Evolutionary conservation across 2,888 invertebrate genomes (phyloP).

Genomic region (Adelognathus sp.): DNA sequence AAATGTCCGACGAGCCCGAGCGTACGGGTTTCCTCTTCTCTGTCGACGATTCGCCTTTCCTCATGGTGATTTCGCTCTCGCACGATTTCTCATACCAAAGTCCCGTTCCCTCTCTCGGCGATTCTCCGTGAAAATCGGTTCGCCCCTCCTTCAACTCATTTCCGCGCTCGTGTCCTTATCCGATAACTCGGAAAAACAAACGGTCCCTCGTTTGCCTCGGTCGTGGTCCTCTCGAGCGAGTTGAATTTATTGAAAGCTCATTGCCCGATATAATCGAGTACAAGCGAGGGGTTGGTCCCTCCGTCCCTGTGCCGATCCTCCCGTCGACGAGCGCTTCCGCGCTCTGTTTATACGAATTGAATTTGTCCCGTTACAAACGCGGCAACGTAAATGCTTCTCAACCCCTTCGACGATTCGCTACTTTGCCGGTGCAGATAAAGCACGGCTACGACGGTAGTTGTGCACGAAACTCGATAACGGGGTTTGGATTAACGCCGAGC

Average conservation of each 20-base stretch:
- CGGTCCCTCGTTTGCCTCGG: slow-evolving; percentile 64
- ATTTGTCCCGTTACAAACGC: slow-evolving; percentile 41
- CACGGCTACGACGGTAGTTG: not conserved
- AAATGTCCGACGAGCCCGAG: slow-evolving; percentile 78
- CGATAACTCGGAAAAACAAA: slow-evolving; percentile 74
- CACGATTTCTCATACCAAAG: slow-evolving; percentile 39
- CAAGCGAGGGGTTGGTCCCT: not conserved
- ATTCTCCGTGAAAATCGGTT: slow-evolving; percentile 64
- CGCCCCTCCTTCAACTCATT: slow-evolving; percentile 70
- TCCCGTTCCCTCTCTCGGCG: slow-evolving; percentile 59
- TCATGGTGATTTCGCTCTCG: slow-evolving; percentile 40
- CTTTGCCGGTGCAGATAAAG: not conserved
- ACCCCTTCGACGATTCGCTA: not conserved
- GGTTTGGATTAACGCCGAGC: slow-evolving; percentile 37
- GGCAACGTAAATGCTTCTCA: not conserved
- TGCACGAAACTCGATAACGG: slow-evolving; percentile 38
- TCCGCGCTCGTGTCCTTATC: slow-evolving; percentile 73
- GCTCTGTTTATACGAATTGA: slow-evolving; percentile 43
- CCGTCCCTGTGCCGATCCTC: not conserved
- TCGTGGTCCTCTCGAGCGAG: slow-evolving; percentile 50
- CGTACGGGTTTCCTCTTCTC: slow-evolving; percentile 68
- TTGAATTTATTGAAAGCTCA: slow-evolving; percentile 74
- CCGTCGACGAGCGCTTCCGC: not conserved
- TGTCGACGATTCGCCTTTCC: slow-evolving; percentile 55
- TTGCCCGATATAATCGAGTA: slow-evolving; percentile 49